Evolutionary conservation across 2,113 vertebrate genomes (phyloP).

Genomic region (Centropus bengalensis): DNA sequence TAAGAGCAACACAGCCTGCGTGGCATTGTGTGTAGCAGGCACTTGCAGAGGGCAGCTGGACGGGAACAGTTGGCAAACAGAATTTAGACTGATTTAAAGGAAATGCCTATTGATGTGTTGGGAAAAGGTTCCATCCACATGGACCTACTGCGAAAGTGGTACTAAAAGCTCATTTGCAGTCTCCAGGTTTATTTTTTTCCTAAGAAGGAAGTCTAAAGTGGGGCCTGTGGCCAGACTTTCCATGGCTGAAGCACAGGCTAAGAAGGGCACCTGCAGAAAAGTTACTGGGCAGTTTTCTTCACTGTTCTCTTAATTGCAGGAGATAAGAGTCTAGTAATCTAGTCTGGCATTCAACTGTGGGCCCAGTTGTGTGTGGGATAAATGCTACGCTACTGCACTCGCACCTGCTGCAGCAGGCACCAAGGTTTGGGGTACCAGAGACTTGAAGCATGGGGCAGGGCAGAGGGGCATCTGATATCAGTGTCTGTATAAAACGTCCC

Average conservation of each 20-base stretch:
- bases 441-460: fast-evolving
- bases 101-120: background rate
- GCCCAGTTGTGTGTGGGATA: background rate
- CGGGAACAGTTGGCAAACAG: background rate
- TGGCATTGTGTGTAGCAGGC: fast-evolving
- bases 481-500: background rate
- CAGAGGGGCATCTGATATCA: background rate
- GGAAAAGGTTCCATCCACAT: background rate
- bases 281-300: background rate
- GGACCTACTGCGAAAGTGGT: background rate
- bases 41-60: background rate
- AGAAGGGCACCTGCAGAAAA: background rate
- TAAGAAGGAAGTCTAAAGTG: background rate
- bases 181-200: background rate
- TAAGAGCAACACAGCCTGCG: background rate
- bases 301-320: background rate
- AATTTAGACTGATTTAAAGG: background rate
- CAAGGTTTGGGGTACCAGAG: background rate
- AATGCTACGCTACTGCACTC: background rate
- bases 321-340: background rate
- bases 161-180: background rate
- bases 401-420: background rate
- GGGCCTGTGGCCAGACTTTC: background rate
- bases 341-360: background rate
- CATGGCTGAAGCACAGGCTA: background rate